Conservation (phyloP, 2,797 vertebrate species). For the Morus bassanus region DNA sequence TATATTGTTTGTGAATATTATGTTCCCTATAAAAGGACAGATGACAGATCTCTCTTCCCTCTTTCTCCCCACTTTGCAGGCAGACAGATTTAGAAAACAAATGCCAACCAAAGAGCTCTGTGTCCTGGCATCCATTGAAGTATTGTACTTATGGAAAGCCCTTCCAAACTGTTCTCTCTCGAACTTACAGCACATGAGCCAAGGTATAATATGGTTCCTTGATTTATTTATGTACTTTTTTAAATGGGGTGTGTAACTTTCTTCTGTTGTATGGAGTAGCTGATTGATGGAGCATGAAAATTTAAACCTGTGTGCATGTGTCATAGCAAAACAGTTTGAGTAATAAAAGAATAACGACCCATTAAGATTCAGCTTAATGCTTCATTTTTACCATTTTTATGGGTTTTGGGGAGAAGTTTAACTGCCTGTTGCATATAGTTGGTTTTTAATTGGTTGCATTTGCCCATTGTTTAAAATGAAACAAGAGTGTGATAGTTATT, state of each 20-base stretch:
- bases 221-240: not conserved
- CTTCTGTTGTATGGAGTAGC: not conserved
- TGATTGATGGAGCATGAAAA: not conserved
- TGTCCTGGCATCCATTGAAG: conserved; percentile 92
- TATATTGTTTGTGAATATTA: not conserved
- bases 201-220: conserved; percentile 77
- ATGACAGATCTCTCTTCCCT: not conserved
- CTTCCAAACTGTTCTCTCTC: conserved; percentile 92
- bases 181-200: conserved; percentile 92
- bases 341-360: not conserved
- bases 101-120: conserved; percentile 87
- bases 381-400: not conserved
- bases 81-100: conserved; percentile 88
- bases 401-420: not conserved
- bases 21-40: not conserved
- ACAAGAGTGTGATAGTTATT: not conserved
- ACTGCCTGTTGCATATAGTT: not conserved
- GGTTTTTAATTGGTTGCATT: not conserved
- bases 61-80: conserved; percentile 72
- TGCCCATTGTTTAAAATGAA: not conserved
- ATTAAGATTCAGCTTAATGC: not conserved
- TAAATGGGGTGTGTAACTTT: not conserved
- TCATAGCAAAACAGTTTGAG: not conserved
- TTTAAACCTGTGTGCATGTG: not conserved
- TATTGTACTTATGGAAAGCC: conserved; percentile 97